These are phyloP conservation scores for Strigops habroptila DNA, from an alignment of 2,113 vertebrate species.

Conservation along the genomic window DNA sequence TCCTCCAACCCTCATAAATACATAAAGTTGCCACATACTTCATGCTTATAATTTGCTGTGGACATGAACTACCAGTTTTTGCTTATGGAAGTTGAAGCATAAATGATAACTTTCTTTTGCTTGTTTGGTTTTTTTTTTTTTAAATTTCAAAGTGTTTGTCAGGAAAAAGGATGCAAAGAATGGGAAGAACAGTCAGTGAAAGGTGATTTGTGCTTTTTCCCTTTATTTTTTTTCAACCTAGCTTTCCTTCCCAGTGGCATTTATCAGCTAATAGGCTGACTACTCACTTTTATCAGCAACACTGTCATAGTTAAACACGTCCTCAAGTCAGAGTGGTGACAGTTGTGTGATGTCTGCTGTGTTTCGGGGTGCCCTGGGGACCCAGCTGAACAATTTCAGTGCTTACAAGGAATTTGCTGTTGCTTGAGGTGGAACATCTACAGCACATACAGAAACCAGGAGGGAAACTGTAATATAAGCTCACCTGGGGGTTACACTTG, in stretches of 20 bases:
- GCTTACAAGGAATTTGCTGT: not conserved
- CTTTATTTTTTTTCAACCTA: not conserved
- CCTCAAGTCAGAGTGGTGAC: not conserved
- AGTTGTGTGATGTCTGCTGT: not conserved
- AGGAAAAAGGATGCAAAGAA: not conserved
- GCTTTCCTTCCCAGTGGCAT: not conserved
- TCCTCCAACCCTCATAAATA: slow-evolving; percentile 19
- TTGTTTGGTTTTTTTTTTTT: not conserved
- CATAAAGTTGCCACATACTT: not conserved
- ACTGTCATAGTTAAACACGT: not conserved
- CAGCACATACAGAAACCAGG: not conserved
- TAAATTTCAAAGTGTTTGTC: not conserved
- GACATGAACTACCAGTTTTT: not conserved
- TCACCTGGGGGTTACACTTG: slow-evolving; percentile 16
- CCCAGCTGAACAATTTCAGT: not conserved
- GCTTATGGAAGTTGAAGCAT: not conserved
- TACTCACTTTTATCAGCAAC: not conserved
- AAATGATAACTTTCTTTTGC: not conserved
- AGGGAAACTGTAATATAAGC: not conserved
- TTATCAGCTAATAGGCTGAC: not conserved
- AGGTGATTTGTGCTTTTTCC: not conserved
- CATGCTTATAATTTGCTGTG: not conserved
- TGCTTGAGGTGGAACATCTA: not conserved
- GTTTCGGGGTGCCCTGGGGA: not conserved
- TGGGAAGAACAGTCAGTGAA: not conserved